A percentile compares a stretch with the other conserved stretches of the same genome.
phyloP scores from a whole-genome alignment of 2,888 invertebrate species.

The Rhopalosiphum nymphaeae region DNA sequence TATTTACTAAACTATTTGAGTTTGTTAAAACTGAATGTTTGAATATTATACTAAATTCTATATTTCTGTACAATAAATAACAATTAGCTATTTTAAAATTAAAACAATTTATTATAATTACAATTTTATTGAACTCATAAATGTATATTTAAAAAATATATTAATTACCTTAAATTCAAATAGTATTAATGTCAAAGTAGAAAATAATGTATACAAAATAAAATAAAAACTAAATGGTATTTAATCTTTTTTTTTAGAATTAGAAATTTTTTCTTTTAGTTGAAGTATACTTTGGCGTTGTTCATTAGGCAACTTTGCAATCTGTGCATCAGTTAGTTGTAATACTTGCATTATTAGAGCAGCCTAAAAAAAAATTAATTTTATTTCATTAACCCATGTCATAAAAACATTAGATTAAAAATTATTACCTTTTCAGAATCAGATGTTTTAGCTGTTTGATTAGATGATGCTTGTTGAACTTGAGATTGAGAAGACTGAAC shows the following conservation, averaged over 20 bases:
- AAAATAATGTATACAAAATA: neutral
- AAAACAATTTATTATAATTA: neutral
- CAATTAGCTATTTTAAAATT: too few relatives aligned
- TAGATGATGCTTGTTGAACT: neutral
- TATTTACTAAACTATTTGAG: neutral
- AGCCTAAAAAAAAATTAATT: constrained; percentile 75
- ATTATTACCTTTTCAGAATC: constrained; percentile 61
- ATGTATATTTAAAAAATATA: neutral
- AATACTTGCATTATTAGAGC: constrained; percentile 98
- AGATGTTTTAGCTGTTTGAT: constrained; percentile 46
- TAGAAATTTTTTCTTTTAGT: constrained; percentile 95
- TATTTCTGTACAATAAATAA: neutral
- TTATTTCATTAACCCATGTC: neutral
- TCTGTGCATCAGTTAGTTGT: constrained; percentile 97
- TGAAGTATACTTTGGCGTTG: constrained; percentile 96
- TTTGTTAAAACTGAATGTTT: neutral
- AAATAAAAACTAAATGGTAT: neutral
- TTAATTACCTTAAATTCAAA: neutral
- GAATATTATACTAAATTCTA: neutral
- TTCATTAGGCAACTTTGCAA: constrained; percentile 93
- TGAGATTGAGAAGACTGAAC: neutral
- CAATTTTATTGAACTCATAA: neutral
- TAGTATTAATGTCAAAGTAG: neutral
- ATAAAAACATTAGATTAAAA: neutral
- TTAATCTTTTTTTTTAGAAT: constrained; percentile 69